Evolutionary conservation across 2,113 vertebrate genomes (phyloP).

Genomic region (Struthio camelus): DNA sequence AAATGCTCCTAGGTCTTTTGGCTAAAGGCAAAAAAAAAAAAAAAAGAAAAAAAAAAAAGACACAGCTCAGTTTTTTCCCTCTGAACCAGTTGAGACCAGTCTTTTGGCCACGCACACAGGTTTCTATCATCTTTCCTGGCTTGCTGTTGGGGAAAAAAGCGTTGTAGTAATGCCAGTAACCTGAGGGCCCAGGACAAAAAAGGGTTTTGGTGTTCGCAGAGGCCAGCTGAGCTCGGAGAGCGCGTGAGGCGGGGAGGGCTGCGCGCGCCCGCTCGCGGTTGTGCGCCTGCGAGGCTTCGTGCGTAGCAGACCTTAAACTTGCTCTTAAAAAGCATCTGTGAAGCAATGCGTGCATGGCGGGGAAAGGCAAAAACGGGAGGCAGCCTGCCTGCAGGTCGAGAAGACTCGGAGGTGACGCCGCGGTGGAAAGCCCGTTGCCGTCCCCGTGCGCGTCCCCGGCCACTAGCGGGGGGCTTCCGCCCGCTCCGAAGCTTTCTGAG

Average conservation of each 20-base stretch:
- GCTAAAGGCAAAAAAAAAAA: slow-evolving; percentile 79
- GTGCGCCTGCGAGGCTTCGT: background rate
- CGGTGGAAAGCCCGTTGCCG: background rate
- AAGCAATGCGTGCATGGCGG: background rate
- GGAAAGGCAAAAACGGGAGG: background rate
- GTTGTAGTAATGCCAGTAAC: slow-evolving; percentile 80
- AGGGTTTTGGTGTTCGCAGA: slow-evolving; percentile 44
- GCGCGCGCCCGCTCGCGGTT: background rate
- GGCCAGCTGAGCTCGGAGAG: slow-evolving; percentile 39
- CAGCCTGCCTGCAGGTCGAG: background rate
- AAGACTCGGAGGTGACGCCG: background rate
- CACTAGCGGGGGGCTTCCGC: background rate
- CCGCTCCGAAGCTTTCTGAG: background rate
- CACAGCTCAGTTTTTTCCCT: slow-evolving; percentile 78
- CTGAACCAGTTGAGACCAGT: slow-evolving; percentile 92
- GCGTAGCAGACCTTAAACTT: slow-evolving; percentile 40
- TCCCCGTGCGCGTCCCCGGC: background rate
- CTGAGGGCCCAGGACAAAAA: slow-evolving; percentile 75
- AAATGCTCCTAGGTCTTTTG: slow-evolving; percentile 87
- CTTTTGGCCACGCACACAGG: slow-evolving; percentile 81
- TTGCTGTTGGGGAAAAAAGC: slow-evolving; percentile 76
- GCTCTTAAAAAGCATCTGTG: slow-evolving; percentile 23
- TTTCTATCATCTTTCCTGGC: slow-evolving; percentile 81
- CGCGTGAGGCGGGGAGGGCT: background rate
- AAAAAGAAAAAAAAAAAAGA: slow-evolving; percentile 69